phyloP scores from a whole-genome alignment of 2,888 invertebrate species.

The Melieria crassipennis region DNA sequence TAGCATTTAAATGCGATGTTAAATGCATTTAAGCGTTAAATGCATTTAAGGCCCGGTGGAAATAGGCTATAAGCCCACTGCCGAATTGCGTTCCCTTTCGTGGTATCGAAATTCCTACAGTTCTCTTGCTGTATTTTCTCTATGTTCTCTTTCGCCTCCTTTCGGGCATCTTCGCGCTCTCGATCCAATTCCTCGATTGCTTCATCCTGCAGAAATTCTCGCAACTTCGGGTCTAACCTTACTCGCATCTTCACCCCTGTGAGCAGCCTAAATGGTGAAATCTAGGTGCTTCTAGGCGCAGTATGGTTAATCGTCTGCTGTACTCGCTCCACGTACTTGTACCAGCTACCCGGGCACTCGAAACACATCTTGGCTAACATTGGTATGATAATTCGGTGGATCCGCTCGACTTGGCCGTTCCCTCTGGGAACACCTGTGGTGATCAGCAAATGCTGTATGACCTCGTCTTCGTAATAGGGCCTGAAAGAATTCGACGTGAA shows the following conservation, averaged over 20 bases:
- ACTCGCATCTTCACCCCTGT: slow-evolving; percentile 6
- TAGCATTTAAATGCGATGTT: too few species aligned
- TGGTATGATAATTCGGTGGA: background rate
- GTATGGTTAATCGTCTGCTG: slow-evolving; percentile 8
- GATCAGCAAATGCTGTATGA: slow-evolving; percentile 48
- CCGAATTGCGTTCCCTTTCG: slow-evolving; percentile 14
- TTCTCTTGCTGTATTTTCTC: slow-evolving; percentile 37
- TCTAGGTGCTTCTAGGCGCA: background rate
- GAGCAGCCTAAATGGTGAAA: background rate
- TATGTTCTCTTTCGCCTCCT: slow-evolving; percentile 34
- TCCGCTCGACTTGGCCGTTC: background rate
- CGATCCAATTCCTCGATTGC: slow-evolving; percentile 4
- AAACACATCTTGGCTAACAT: background rate
- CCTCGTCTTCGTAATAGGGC: slow-evolving; percentile 51
- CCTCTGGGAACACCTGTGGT: slow-evolving; percentile 43
- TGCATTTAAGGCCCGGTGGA: too few species aligned
- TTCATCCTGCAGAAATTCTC: slow-evolving; percentile 7
- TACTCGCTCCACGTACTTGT: slow-evolving; percentile 15
- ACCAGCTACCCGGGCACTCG: background rate
- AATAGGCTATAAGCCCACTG: background rate
- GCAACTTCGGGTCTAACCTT: background rate
- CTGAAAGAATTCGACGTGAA: slow-evolving; percentile 57
- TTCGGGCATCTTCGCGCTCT: slow-evolving; percentile 17
- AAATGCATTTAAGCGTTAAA: too few species aligned
- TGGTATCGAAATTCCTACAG: slow-evolving; percentile 24